Evolutionary conservation across 2,113 vertebrate species (phyloP).

Genomic region (Hipposideros armiger): DNA sequence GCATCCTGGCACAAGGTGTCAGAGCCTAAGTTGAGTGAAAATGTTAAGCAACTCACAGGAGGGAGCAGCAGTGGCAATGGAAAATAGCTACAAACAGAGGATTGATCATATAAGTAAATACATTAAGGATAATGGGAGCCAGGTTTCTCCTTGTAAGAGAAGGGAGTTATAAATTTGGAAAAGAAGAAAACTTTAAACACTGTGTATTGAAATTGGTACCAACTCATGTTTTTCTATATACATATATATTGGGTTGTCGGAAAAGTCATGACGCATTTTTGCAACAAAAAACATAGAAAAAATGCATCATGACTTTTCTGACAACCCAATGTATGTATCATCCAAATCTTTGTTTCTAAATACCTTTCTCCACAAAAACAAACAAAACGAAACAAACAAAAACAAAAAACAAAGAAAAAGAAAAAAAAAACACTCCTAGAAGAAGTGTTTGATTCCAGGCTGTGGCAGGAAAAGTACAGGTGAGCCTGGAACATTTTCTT

Average conservation of each 20-base stretch:
- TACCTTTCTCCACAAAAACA: slow-evolving; percentile 17
- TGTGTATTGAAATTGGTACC: background rate
- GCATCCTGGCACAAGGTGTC: background rate
- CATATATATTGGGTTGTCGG: background rate
- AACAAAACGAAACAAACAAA: background rate
- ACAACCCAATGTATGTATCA: background rate
- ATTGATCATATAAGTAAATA: background rate
- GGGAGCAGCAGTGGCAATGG: background rate
- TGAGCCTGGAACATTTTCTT: background rate
- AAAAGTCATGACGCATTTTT: too few species aligned
- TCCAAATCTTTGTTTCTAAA: slow-evolving; percentile 14
- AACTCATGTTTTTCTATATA: background rate
- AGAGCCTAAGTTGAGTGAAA: background rate
- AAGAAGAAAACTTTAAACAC: background rate
- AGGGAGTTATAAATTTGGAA: slow-evolving; percentile 20
- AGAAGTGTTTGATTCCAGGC: background rate
- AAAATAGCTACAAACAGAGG: background rate
- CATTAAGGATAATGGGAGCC: background rate
- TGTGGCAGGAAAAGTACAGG: background rate
- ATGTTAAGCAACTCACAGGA: background rate
- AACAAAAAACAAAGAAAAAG: too few species aligned
- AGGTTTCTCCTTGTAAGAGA: background rate
- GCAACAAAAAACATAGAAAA: too few species aligned
- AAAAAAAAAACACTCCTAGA: background rate
- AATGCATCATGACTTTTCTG: too few species aligned